Percentiles rank a stretch among this genome's conserved stretches.
Evolutionary conservation across 1,140 invertebrate species (phyloP).

Genomic region (Dinoponera quadriceps): DNA sequence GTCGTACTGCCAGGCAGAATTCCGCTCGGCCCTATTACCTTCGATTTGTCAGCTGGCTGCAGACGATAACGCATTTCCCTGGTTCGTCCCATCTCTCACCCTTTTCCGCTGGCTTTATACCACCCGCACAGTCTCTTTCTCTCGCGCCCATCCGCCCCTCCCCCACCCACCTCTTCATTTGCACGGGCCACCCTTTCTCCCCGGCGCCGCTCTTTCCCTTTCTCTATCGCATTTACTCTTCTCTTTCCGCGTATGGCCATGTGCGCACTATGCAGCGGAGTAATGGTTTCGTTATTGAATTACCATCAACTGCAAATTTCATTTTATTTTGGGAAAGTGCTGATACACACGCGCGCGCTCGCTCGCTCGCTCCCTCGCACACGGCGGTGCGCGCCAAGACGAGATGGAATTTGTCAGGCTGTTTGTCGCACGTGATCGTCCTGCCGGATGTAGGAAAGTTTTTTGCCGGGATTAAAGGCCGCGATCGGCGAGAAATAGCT

Average conservation of each 20-base stretch:
- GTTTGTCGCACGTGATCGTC: conserved; percentile 51
- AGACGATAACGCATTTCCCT: conserved; percentile 81
- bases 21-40: conserved; percentile 81
- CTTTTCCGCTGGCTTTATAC: conserved; percentile 69
- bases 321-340: conserved; percentile 76
- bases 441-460: conserved; percentile 33
- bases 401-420: conserved; percentile 38
- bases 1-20: conserved; percentile 77
- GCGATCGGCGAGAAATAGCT: conserved; percentile 1
- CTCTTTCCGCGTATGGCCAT: conserved; percentile 68
- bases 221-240: conserved; percentile 53
- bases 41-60: conserved; percentile 82
- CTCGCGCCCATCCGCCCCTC: conserved; percentile 44
- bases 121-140: conserved; percentile 64
- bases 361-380: conserved; percentile 17
- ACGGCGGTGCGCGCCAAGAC: conserved; percentile 38
- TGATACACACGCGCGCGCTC: conserved; percentile 36
- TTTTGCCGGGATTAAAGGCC: conserved; percentile 27
- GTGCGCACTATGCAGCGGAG: conserved; percentile 66
- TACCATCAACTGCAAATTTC: conserved; percentile 75
- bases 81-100: conserved; percentile 72
- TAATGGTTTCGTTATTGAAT: conserved; percentile 76
- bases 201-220: conserved; percentile 42
- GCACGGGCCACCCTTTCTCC: conserved; percentile 46
- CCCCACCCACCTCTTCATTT: conserved; percentile 54